Base-by-base conservation (phyloP, 1,140 invertebrate species). In the Neodiprion lecontei region DNA sequence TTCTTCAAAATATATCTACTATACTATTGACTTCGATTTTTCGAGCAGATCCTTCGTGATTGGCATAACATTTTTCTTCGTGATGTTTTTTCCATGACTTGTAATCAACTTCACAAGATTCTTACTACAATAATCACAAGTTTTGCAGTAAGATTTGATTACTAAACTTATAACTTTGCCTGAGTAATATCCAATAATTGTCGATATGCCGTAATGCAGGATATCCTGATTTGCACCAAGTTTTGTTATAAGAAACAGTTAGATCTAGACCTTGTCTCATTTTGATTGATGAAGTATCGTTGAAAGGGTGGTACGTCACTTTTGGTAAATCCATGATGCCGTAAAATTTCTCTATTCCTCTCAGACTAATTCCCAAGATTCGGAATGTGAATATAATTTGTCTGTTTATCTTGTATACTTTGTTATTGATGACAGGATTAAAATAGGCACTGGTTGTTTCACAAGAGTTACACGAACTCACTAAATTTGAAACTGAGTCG, bases 191-290 rank as follows among this genome's bases (percentile, higher is more conserved):
- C 77, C 79, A 74, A 79, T 79, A 68, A 79, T 47, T 17, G 68
- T 65, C 23, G 65, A 23, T 11, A 78, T 69, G 0, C 79, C 75
- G 65, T 71, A 74, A 72, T 73, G 72, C 1, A 9, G 72, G 69
- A 74, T 68, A 72, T 49, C 74, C 79, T 49, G 74, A 73, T 77
- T 74, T 76, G 47, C 72, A 73, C 75, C 77, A 80, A n/a, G 75
- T 78, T 48, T 75, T 77, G 69, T 78, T 77, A 61, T 77, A 75
- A 49, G 74, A 76, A 73, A 78, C 77, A 65, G 76, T 76, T 53
- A 78, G 73, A 23, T 72, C 72, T 53, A 67, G 49, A 21, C 53
- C 50, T 70, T 70, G 66, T 47, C 74, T 72, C 17, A 21, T 21
- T 21, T 5, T 40, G 28, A 40, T 40, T 40, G 28, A 40, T 5